Conservation (phyloP, 2,797 vertebrate genomes). For the Leuciscus waleckii region DNA sequence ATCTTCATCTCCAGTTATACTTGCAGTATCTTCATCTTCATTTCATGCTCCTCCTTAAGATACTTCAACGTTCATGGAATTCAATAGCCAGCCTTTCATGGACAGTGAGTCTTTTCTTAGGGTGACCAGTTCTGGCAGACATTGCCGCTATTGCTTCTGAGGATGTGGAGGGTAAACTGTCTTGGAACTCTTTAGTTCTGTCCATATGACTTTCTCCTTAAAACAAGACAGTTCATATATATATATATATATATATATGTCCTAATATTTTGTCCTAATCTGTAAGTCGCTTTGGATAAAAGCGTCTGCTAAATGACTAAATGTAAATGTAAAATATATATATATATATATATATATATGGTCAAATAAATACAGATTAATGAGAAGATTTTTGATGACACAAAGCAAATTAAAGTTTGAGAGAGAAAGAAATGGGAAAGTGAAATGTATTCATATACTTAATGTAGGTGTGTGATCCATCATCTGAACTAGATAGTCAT, state of each 20-base stretch:
- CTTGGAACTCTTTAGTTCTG: slow-evolving; percentile 21
- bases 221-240: slow-evolving; percentile 7
- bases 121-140: slow-evolving; percentile 3
- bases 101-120: slow-evolving; percentile 8
- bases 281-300: no score
- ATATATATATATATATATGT: neutral
- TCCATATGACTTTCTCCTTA: slow-evolving; percentile 22
- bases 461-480: neutral
- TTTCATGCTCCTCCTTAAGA: neutral
- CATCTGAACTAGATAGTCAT: neutral
- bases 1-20: slow-evolving; percentile 18
- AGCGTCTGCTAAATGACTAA: no score
- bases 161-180: slow-evolving; percentile 9
- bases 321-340: no score
- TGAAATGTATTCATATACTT: no score
- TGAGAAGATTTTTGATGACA: slow-evolving; percentile 3
- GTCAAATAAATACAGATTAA: slow-evolving; percentile 17
- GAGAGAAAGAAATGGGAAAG: neutral
- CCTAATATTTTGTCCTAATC: no score
- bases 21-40: slow-evolving; percentile 21
- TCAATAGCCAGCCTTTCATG: slow-evolving; percentile 28
- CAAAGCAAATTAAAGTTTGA: neutral
- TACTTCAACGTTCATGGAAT: slow-evolving; percentile 8
- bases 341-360: neutral
- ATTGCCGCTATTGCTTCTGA: neutral